These are phyloP conservation scores for Cerceris ruficornis DNA, from an alignment of 2,888 invertebrate species.

Conservation along the genomic window DNA sequence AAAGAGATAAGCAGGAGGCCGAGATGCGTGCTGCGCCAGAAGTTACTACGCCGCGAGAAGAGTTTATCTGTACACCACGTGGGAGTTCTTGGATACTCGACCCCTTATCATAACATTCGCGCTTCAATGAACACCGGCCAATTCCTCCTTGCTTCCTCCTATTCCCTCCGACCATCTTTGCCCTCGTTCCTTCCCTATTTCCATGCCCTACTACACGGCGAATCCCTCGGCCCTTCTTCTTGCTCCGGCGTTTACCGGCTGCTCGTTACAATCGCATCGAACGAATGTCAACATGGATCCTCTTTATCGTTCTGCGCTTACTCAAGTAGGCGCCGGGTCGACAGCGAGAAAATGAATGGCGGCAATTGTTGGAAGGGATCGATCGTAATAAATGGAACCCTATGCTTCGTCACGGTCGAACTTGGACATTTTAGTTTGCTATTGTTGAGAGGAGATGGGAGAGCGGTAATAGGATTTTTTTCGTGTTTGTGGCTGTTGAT, in stretches of 20 bases:
- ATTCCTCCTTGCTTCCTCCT: constrained; percentile 21
- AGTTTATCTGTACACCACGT: constrained; percentile 55
- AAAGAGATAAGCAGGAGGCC: constrained; percentile 36
- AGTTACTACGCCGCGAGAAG: constrained; percentile 47
- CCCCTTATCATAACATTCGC: constrained; percentile 69
- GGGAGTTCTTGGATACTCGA: constrained; percentile 53
- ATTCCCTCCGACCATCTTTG: constrained; percentile 3
- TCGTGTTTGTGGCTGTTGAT: too few species aligned
- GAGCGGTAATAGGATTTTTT: too few species aligned
- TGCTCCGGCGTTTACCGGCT: background rate
- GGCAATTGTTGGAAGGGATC: too few species aligned
- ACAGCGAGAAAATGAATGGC: too few species aligned
- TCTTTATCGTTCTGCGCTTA: constrained; percentile 18
- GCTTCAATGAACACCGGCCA: constrained; percentile 62
- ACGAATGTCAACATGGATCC: constrained; percentile 25
- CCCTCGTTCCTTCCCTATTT: constrained; percentile 1
- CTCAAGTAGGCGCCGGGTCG: background rate
- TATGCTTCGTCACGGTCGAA: too few species aligned
- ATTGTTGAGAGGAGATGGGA: too few species aligned
- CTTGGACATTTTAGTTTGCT: too few species aligned
- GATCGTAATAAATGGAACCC: too few species aligned
- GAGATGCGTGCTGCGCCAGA: constrained; percentile 51
- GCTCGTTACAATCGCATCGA: constrained; percentile 26
- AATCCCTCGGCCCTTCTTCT: background rate
- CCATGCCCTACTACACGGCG: background rate